phyloP scores from a whole-genome alignment of 53 echinoderm and acorn worm species.

The Holothuria scabra region DNA sequence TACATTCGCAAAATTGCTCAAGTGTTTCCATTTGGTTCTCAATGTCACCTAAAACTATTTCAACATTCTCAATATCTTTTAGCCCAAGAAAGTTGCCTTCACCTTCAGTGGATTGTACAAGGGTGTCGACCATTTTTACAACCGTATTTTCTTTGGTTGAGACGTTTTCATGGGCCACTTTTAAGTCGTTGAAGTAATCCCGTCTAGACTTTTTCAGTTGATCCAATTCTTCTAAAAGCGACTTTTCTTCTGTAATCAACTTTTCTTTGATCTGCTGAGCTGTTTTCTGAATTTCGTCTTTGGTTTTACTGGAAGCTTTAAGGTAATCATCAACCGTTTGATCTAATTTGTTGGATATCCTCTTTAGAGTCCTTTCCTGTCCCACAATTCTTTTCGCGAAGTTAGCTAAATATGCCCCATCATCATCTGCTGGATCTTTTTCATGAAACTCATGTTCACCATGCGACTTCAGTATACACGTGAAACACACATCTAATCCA shows the following conservation, averaged over 20 bases:
- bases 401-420: background rate
- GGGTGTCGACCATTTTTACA: background rate
- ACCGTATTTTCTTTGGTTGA: constrained; percentile 9
- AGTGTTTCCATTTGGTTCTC: constrained; percentile 15
- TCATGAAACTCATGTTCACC: constrained; percentile 12
- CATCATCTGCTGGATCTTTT: background rate
- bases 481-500: constrained; percentile 17
- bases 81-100: background rate
- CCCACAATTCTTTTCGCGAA: background rate
- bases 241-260: background rate
- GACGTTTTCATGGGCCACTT: constrained; percentile 14
- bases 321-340: constrained; percentile 15
- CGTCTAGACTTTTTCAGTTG: background rate
- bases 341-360: constrained; percentile 22
- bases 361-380: background rate
- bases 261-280: background rate
- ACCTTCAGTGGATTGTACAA: background rate
- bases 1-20: constrained; percentile 8
- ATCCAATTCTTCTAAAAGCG: constrained; percentile 11
- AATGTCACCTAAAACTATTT: background rate
- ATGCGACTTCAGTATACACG: constrained; percentile 5
- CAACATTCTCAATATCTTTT: constrained; percentile 5
- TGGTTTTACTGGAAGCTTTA: background rate
- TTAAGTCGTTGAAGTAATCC: constrained; percentile 24
- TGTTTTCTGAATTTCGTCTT: background rate